Percentiles rank a stretch among this genome's conserved stretches.
phyloP scores from a whole-genome alignment of 2,113 vertebrate species.

The Ceyx margarethae region DNA sequence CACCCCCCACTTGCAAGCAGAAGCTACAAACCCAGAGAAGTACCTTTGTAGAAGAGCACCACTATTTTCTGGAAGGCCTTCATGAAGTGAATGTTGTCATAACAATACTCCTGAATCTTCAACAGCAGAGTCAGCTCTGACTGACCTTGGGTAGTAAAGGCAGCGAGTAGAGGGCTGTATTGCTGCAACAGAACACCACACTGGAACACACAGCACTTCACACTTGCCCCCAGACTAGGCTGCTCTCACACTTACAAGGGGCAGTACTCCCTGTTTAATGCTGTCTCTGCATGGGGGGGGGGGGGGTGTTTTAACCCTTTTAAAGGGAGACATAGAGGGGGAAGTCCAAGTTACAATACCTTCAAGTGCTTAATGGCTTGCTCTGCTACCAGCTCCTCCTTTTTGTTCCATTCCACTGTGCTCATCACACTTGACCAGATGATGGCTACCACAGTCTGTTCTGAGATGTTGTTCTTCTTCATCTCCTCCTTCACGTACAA shows the following conservation, averaged over 20 bases:
- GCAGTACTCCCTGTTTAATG: background rate
- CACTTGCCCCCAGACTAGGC: accelerated
- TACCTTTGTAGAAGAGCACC: conserved; percentile 99
- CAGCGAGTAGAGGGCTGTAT: conserved; percentile 98
- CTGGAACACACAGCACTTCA: background rate
- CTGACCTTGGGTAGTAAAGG: conserved; percentile 97
- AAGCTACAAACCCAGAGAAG: background rate
- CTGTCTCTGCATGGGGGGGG: background rate
- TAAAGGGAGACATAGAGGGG: background rate
- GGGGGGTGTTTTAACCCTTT: background rate
- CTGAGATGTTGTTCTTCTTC: conserved; percentile 94
- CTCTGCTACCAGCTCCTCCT: conserved; percentile 98
- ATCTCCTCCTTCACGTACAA: conserved; percentile 93
- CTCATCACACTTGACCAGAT: conserved; percentile 98
- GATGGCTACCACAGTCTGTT: conserved; percentile 91
- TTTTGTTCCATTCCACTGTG: conserved; percentile 98
- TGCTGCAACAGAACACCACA: conserved; percentile 76
- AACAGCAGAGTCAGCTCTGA: conserved; percentile 97
- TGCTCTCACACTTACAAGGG: background rate
- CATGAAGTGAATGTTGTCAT: conserved; percentile 99
- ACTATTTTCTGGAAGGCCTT: conserved; percentile 99
- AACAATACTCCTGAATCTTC: conserved; percentile 99
- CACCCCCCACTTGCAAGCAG: background rate
- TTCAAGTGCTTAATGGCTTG: conserved; percentile 99
- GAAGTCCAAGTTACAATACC: conserved; percentile 66